Conservation (phyloP, 2,797 vertebrate species). For the Tachyglossus aculeatus region DNA sequence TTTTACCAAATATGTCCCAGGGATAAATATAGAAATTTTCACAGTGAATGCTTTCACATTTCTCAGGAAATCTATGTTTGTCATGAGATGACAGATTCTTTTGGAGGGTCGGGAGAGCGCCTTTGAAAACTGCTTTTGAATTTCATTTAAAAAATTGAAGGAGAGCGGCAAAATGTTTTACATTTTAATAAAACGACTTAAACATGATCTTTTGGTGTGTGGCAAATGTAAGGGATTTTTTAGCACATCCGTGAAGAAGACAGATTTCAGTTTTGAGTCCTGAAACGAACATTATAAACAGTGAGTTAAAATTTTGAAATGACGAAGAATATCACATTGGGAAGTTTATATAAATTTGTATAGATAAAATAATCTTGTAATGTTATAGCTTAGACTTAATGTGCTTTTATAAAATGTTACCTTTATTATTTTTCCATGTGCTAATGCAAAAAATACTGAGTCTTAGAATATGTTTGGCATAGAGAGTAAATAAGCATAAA, state of each 20-base stretch:
- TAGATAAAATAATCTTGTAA: conserved; percentile 33
- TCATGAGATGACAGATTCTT: conserved; percentile 63
- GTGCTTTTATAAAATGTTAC: conserved; percentile 53
- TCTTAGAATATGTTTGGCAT: conserved; percentile 45
- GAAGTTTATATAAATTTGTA: conserved; percentile 49
- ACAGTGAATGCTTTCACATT: conserved; percentile 67
- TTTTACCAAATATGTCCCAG: conserved; percentile 68
- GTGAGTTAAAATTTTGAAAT: conserved; percentile 54
- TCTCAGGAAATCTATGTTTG: conserved; percentile 69
- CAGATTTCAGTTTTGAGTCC: conserved; percentile 50
- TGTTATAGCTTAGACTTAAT: conserved; percentile 50
- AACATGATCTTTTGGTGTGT: conserved; percentile 48
- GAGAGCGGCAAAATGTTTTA: conserved; percentile 59
- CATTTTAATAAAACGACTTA: conserved; percentile 52
- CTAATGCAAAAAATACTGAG: conserved; percentile 46
- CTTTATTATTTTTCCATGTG: conserved; percentile 28
- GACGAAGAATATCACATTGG: conserved; percentile 51
- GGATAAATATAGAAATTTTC: conserved; percentile 68
- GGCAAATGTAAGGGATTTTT: conserved; percentile 38
- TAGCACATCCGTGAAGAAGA: conserved; percentile 49
- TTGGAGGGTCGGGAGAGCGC: conserved; percentile 44
- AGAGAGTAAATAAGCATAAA: conserved; percentile 31
- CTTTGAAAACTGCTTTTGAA: conserved; percentile 63
- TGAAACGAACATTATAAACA: conserved; percentile 38
- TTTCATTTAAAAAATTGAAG: conserved; percentile 58